Evolutionary conservation across 2,113 vertebrate species (phyloP).

Genomic region (Ovibos moschatus): DNA sequence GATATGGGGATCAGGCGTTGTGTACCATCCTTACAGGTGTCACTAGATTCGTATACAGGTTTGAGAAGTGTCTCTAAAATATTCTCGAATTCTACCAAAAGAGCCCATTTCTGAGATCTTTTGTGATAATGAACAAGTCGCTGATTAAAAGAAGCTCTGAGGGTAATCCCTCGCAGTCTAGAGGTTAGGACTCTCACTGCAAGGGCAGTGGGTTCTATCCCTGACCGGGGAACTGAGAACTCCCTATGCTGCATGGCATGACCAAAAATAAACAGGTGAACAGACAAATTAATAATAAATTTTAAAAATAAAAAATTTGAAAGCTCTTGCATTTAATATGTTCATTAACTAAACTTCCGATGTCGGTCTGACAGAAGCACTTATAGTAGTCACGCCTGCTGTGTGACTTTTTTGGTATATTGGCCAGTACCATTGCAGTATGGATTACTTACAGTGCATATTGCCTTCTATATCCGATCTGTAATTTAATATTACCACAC

Average conservation of each 20-base stretch:
- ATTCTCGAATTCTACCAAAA: background rate
- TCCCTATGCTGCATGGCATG: background rate
- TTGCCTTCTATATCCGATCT: background rate
- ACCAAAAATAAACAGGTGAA: background rate
- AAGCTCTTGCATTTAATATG: background rate
- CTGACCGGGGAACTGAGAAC: background rate
- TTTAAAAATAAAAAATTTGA: background rate
- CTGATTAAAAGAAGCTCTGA: background rate
- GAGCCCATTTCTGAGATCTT: background rate
- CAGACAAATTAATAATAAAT: background rate
- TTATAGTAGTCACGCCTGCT: background rate
- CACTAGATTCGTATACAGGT: background rate
- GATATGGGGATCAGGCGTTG: background rate
- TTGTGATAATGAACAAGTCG: background rate
- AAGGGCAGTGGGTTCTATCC: background rate
- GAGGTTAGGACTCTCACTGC: background rate
- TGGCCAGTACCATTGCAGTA: background rate
- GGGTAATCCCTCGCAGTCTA: background rate
- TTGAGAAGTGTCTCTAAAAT: background rate
- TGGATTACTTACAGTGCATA: background rate
- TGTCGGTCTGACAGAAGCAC: background rate
- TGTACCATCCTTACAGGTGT: background rate
- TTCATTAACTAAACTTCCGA: background rate
- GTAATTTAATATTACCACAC: background rate
- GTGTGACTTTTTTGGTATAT: background rate